A percentile compares a stretch with the other conserved stretches of the same genome.
Evolutionary conservation across 1,140 invertebrate genomes (phyloP).

Genomic region (Chironomus striatipennis): DNA sequence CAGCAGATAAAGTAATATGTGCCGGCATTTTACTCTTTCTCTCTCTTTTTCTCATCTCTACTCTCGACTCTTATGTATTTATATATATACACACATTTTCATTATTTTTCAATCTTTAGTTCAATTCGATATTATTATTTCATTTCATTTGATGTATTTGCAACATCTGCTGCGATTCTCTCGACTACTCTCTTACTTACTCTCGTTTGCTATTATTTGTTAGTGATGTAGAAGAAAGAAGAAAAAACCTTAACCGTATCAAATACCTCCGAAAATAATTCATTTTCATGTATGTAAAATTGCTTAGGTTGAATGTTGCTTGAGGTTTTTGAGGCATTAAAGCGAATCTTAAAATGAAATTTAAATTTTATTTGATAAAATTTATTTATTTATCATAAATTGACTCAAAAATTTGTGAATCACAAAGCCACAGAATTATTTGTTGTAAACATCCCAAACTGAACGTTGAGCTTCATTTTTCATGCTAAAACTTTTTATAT

Average conservation of each 20-base stretch:
- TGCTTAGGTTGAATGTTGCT: too few relatives aligned
- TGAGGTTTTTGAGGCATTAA: too few relatives aligned
- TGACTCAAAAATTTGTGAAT: too few relatives aligned
- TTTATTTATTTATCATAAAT: too few relatives aligned
- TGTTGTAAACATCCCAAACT: background rate
- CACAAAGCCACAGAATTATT: too few relatives aligned
- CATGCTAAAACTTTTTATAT: too few relatives aligned
- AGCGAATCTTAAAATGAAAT: too few relatives aligned
- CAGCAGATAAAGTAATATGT: background rate
- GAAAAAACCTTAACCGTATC: background rate
- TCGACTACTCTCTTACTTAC: background rate
- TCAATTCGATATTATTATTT: background rate
- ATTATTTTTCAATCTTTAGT: background rate
- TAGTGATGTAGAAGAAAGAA: too few relatives aligned
- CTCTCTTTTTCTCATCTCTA: background rate
- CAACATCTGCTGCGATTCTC: background rate
- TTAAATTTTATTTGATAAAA: too few relatives aligned
- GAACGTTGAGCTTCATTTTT: background rate
- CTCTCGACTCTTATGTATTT: background rate
- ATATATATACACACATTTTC: background rate
- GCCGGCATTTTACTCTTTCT: background rate
- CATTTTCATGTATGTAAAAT: background rate
- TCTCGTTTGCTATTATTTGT: background rate
- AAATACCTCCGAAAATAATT: slow-evolving; percentile 1
- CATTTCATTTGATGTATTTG: background rate